Conservation (phyloP, 2,797 vertebrate species). For the Peromyscus nudipes region DNA sequence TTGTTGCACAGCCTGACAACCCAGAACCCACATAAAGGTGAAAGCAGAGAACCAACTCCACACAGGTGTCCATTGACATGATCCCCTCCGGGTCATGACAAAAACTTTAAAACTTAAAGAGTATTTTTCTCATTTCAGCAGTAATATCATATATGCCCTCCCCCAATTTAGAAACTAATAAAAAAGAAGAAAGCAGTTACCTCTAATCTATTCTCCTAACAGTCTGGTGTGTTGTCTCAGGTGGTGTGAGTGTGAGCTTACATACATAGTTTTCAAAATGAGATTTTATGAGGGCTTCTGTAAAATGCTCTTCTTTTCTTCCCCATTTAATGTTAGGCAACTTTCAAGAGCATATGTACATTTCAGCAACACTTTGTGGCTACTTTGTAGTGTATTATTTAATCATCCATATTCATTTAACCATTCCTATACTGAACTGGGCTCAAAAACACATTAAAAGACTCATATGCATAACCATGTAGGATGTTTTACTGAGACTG, state of each 20-base stretch:
- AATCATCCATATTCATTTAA: background rate
- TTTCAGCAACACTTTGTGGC: background rate
- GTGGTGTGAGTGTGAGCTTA: background rate
- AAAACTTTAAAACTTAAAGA: background rate
- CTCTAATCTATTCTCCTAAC: background rate
- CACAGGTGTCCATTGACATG: background rate
- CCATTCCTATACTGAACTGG: background rate
- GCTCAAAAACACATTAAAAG: background rate
- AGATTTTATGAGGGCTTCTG: background rate
- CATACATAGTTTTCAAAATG: background rate
- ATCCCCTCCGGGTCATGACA: background rate
- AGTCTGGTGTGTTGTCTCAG: background rate
- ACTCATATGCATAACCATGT: background rate
- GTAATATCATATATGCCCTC: background rate
- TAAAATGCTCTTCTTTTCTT: background rate
- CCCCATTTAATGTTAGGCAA: background rate
- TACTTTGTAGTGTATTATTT: background rate
- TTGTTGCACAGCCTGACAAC: background rate
- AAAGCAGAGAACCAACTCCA: background rate
- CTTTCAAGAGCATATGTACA: background rate
- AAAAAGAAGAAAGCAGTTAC: background rate
- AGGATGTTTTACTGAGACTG: background rate
- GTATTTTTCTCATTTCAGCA: background rate
- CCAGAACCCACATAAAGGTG: background rate
- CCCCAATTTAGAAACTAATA: background rate